A percentile compares a stretch with the other conserved stretches of the same genome.
These are phyloP conservation scores for Temnothorax rugatulus DNA, from an alignment of 2,888 invertebrate genomes.

Conservation along the genomic window DNA sequence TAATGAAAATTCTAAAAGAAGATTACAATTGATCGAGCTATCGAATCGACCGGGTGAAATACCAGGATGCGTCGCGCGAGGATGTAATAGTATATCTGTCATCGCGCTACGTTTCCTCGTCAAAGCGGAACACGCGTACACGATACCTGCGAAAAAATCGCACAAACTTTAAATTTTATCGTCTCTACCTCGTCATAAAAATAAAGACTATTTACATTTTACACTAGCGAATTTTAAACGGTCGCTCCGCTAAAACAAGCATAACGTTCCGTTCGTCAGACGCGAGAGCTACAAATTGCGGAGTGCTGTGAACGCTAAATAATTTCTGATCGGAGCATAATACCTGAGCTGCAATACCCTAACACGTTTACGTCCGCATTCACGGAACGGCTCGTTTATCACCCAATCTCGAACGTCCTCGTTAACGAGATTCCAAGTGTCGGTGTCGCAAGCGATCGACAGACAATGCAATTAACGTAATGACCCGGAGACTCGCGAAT, in stretches of 20 bases:
- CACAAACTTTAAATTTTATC: background rate
- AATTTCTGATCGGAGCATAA: slow-evolving; percentile 14
- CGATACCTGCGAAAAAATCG: background rate
- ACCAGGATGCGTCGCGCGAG: background rate
- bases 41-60: background rate
- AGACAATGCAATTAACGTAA: slow-evolving; percentile 30
- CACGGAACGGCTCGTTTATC: slow-evolving; percentile 4
- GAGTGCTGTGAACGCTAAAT: background rate
- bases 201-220: slow-evolving; percentile 25
- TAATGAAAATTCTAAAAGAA: slow-evolving; percentile 8
- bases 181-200: background rate
- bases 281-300: background rate
- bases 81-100: slow-evolving; percentile 1
- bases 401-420: slow-evolving; percentile 5
- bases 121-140: background rate
- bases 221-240: background rate
- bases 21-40: background rate
- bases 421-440: slow-evolving; percentile 14
- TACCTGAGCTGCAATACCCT: background rate
- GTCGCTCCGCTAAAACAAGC: background rate
- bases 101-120: slow-evolving; percentile 13
- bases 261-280: background rate
- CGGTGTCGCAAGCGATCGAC: background rate
- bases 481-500: background rate
- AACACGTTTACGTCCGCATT: background rate